Percentiles rank a stretch among this genome's conserved stretches.
These are phyloP conservation scores for Oreotrochilus melanogaster DNA, from an alignment of 2,113 vertebrate genomes.

Conservation along the genomic window DNA sequence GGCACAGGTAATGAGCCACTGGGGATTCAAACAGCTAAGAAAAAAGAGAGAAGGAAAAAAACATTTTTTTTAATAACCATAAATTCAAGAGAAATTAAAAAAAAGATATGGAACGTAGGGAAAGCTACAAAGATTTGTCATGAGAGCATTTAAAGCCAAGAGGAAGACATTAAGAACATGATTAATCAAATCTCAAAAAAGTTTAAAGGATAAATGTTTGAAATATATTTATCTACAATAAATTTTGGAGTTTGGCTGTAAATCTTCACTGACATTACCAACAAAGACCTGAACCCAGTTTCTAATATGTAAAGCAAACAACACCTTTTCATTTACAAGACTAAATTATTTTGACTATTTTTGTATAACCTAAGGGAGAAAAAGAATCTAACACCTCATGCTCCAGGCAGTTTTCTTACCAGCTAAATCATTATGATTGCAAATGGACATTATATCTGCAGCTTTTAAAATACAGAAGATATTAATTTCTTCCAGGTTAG, in stretches of 20 bases:
- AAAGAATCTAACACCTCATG: neutral
- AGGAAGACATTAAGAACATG: neutral
- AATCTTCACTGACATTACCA: neutral
- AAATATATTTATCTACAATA: neutral
- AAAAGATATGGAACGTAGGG: fast-evolving
- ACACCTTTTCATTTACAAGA: neutral
- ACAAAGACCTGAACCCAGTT: neutral
- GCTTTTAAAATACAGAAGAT: neutral
- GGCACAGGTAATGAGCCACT: neutral
- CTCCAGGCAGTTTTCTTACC: neutral
- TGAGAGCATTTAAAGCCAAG: neutral
- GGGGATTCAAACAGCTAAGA: neutral
- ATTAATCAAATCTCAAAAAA: neutral
- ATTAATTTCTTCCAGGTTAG: neutral
- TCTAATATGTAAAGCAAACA: neutral
- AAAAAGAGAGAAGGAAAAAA: neutral
- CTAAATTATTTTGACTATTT: neutral
- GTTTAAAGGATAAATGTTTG: no score
- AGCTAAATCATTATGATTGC: fast-evolving
- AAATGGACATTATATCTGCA: neutral
- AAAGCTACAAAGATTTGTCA: neutral
- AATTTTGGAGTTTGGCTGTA: neutral
- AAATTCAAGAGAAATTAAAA: neutral
- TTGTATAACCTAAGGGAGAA: neutral
- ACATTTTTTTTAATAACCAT: neutral